Percentiles rank a stretch among this genome's conserved stretches.
These are phyloP conservation scores for Nephrocerus scutellatus DNA, from an alignment of 2,888 invertebrate species.

Conservation along the genomic window DNA sequence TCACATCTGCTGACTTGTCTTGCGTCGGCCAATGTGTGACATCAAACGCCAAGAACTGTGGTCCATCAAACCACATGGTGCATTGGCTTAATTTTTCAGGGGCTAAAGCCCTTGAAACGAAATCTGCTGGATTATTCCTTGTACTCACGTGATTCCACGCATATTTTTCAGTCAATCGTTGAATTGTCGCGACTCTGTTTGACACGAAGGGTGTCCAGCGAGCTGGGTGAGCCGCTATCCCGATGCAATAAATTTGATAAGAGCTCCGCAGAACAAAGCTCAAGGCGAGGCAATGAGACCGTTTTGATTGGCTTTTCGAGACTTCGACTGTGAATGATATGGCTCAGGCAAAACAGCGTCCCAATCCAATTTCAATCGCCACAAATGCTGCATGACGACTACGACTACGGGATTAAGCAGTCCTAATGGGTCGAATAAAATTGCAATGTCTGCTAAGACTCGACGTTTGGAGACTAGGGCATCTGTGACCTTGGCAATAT, in stretches of 20 bases:
- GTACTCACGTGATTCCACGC: constrained; percentile 29
- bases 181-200: constrained; percentile 14
- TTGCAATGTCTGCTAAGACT: constrained; percentile 11
- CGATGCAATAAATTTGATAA: constrained; percentile 20
- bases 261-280: constrained; percentile 30
- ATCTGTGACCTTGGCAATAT: background rate
- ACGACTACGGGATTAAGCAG: constrained; percentile 17
- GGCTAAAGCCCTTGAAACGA: constrained; percentile 28
- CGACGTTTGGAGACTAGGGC: constrained; percentile 8
- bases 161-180: constrained; percentile 7
- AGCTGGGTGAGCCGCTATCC: constrained; percentile 18
- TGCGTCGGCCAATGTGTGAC: constrained; percentile 3
- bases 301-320: constrained; percentile 16
- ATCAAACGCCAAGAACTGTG: constrained; percentile 5
- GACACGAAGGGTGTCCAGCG: constrained; percentile 18
- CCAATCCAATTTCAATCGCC: constrained; percentile 13
- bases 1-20: background rate
- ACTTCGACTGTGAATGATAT: constrained; percentile 4
- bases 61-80: constrained; percentile 5
- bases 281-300: constrained; percentile 27
- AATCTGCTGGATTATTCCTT: constrained; percentile 32
- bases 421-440: constrained; percentile 19
- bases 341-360: constrained; percentile 13
- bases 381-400: constrained; percentile 18
- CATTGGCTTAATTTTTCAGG: constrained; percentile 1